Conservation (phyloP, 1,140 invertebrate genomes). For the Copidosoma floridanum region DNA sequence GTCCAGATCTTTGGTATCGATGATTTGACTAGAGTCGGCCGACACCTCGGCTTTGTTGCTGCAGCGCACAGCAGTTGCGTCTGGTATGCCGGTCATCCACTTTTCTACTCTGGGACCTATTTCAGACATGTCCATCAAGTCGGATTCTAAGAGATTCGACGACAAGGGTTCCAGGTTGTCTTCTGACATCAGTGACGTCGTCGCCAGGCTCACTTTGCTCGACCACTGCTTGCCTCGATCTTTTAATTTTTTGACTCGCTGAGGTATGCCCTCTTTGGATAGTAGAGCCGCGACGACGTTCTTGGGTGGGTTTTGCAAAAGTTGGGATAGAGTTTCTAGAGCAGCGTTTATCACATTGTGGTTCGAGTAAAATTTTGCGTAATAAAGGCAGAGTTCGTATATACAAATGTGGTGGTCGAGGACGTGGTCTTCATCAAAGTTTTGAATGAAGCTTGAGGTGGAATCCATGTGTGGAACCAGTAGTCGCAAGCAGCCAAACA, state of each 20-base stretch:
- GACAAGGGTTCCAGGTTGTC: constrained; percentile 49
- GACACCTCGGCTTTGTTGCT: constrained; percentile 23
- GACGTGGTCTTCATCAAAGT: constrained; percentile 31
- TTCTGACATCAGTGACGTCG: constrained; percentile 47
- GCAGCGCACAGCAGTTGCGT: no score
- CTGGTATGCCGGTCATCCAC: constrained; percentile 43
- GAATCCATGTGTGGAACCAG: constrained; percentile 60
- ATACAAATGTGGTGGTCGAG: constrained; percentile 62
- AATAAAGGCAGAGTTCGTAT: constrained; percentile 79
- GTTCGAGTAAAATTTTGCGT: constrained; percentile 66
- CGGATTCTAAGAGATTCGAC: constrained; percentile 44
- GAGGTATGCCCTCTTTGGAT: constrained; percentile 58
- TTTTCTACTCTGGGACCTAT: constrained; percentile 42
- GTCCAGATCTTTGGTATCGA: constrained; percentile 38
- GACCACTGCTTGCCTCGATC: constrained; percentile 33
- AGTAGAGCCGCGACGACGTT: constrained; percentile 62
- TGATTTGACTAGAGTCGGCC: constrained; percentile 27
- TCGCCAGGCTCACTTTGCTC: constrained; percentile 49
- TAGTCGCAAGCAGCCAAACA: constrained; percentile 64
- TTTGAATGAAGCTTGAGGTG: constrained; percentile 28
- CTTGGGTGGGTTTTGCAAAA: constrained; percentile 68
- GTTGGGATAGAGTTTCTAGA: constrained; percentile 75
- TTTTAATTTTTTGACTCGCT: constrained; percentile 46
- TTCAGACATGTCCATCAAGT: constrained; percentile 47
- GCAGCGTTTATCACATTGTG: constrained; percentile 84